These are phyloP conservation scores for Mylabris sibirica DNA, from an alignment of 2,888 invertebrate genomes.

Conservation along the genomic window DNA sequence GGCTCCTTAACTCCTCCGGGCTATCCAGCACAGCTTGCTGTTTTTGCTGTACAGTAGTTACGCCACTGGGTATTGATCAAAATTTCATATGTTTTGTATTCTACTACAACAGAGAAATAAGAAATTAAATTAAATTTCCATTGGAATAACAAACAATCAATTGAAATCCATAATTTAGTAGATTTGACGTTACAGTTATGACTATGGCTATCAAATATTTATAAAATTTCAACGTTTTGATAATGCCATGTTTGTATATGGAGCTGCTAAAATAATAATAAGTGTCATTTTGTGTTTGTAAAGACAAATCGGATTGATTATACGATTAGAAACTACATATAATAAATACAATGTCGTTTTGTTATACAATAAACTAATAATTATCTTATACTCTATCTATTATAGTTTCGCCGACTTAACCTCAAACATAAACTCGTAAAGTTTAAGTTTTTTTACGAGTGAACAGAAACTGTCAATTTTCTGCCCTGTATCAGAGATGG, in stretches of 20 bases:
- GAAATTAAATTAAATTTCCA: background rate
- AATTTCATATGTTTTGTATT: background rate
- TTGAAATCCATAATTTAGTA: constrained; percentile 21
- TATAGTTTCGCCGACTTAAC: background rate
- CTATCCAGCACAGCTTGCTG: too few species aligned
- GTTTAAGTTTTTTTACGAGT: too few species aligned
- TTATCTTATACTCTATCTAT: background rate
- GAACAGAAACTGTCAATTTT: too few species aligned
- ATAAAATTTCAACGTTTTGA: constrained; percentile 16
- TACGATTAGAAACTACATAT: constrained; percentile 19
- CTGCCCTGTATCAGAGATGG: too few species aligned
- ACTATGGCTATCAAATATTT: constrained; percentile 23
- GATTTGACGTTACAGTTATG: constrained; percentile 22
- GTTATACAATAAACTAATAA: background rate
- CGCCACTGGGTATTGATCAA: too few species aligned
- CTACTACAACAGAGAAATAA: background rate
- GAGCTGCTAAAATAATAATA: constrained; percentile 18
- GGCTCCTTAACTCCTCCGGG: too few species aligned
- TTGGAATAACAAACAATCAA: constrained; percentile 16
- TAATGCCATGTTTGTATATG: constrained; percentile 13
- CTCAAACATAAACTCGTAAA: background rate
- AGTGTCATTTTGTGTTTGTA: background rate
- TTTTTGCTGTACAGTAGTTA: too few species aligned
- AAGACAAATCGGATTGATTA: constrained; percentile 22
- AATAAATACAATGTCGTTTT: background rate